A percentile compares a stretch with the other conserved stretches of the same genome.
phyloP scores from a whole-genome alignment of 53 echinoderm and acorn worm genomes.

The Actinopyga echinites region DNA sequence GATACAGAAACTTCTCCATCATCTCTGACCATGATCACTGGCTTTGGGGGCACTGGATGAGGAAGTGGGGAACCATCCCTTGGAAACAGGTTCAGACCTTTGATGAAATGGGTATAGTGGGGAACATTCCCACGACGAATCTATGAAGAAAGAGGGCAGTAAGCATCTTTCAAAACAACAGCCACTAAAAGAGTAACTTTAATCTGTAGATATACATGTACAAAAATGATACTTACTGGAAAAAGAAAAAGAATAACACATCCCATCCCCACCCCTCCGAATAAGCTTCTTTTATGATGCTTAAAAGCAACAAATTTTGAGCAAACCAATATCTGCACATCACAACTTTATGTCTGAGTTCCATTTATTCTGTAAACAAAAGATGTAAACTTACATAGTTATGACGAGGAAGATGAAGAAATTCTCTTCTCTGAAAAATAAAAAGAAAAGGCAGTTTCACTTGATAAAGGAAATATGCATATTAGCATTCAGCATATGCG shows the following conservation, averaged over 20 bases:
- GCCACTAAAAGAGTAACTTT: too few relatives aligned
- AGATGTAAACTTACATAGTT: slow-evolving; percentile 76
- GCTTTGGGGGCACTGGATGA: slow-evolving; percentile 19
- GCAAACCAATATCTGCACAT: too few relatives aligned
- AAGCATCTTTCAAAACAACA: background rate
- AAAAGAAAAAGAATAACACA: too few relatives aligned
- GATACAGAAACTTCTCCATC: slow-evolving; percentile 32
- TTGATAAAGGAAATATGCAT: too few relatives aligned
- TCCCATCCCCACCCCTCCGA: too few relatives aligned
- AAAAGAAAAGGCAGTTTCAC: background rate
- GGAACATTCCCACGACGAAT: slow-evolving; percentile 76
- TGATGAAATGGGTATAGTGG: slow-evolving; percentile 94
- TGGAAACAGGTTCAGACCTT: slow-evolving; percentile 61
- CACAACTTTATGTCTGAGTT: too few relatives aligned
- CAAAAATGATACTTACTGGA: too few relatives aligned
- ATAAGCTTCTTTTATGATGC: too few relatives aligned
- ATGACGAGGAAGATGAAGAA: slow-evolving; percentile 73
- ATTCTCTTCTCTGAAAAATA: slow-evolving; percentile 74
- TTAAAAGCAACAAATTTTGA: too few relatives aligned
- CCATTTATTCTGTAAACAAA: too few relatives aligned
- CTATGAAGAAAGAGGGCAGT: slow-evolving; percentile 29
- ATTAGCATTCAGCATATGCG: too few relatives aligned
- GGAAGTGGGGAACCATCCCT: slow-evolving; percentile 64
- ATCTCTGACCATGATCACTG: slow-evolving; percentile 7
- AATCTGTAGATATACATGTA: too few relatives aligned